Evolutionary conservation across 2,797 vertebrate species (phyloP).

Genomic region (Vultur gryphus): DNA sequence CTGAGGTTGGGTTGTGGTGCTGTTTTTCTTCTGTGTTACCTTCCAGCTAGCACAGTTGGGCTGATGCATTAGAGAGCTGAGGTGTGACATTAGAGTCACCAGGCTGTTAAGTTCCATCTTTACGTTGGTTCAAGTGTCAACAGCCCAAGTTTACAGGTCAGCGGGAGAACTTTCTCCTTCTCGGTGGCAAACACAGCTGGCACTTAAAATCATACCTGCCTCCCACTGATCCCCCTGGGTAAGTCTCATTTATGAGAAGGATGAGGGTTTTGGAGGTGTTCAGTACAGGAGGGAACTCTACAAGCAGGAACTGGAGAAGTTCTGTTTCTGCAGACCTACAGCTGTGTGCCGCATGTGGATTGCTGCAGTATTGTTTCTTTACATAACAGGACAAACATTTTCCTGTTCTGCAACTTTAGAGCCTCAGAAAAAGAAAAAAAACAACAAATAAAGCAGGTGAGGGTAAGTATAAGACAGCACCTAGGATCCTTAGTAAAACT

Average conservation of each 20-base stretch:
- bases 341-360: background rate
- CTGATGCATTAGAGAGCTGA: background rate
- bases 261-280: background rate
- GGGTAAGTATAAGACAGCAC: background rate
- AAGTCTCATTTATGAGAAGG: background rate
- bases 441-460: background rate
- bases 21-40: background rate
- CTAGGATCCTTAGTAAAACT: background rate
- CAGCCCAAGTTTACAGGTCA: background rate
- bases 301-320: background rate
- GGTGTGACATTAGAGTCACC: background rate
- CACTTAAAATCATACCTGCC: background rate
- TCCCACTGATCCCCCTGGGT: background rate
- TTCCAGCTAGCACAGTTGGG: background rate
- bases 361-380: background rate
- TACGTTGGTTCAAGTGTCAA: background rate
- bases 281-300: background rate
- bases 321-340: background rate
- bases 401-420: background rate
- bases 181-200: background rate
- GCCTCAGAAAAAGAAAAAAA: background rate
- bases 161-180: background rate
- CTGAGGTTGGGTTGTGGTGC: background rate
- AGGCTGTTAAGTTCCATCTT: background rate
- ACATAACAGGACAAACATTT: fast-evolving